Evolutionary conservation across 2,113 vertebrate genomes (phyloP).

Genomic region (Craseonycteris thonglongyai): DNA sequence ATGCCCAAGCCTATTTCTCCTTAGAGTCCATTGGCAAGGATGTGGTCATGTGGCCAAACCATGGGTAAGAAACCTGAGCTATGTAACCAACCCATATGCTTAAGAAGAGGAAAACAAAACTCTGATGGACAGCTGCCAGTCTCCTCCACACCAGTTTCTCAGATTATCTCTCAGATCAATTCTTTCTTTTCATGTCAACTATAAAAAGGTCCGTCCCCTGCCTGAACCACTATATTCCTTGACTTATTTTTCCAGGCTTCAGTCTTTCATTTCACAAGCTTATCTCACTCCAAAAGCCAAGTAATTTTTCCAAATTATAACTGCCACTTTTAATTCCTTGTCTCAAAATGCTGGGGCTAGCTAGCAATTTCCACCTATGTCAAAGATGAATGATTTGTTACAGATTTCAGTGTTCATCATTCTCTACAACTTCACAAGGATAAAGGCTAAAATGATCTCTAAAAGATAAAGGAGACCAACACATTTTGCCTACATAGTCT

Average conservation of each 20-base stretch:
- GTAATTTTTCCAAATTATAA: not conserved
- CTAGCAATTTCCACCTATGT: not conserved
- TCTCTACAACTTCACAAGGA: not conserved
- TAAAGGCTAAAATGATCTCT: not conserved
- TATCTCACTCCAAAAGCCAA: not conserved
- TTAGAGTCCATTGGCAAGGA: not conserved
- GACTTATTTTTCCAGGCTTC: not conserved
- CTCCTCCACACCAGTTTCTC: not conserved
- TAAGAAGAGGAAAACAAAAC: not conserved
- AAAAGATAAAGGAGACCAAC: not conserved
- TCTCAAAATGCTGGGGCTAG: not conserved
- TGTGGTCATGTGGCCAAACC: not conserved
- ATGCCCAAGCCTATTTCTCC: not conserved
- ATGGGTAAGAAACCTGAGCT: not conserved
- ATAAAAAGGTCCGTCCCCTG: not conserved
- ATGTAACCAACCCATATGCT: not conserved
- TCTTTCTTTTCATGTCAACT: not conserved
- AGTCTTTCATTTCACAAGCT: not conserved
- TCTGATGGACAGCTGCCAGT: not conserved
- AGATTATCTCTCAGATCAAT: not conserved
- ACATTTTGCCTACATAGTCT: not conserved
- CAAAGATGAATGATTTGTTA: not conserved
- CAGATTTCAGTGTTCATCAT: not conserved
- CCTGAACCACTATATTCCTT: not conserved
- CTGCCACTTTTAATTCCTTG: not conserved